Conservation (phyloP, 1,140 invertebrate genomes). For the Teleopsis dalmanni region DNA sequence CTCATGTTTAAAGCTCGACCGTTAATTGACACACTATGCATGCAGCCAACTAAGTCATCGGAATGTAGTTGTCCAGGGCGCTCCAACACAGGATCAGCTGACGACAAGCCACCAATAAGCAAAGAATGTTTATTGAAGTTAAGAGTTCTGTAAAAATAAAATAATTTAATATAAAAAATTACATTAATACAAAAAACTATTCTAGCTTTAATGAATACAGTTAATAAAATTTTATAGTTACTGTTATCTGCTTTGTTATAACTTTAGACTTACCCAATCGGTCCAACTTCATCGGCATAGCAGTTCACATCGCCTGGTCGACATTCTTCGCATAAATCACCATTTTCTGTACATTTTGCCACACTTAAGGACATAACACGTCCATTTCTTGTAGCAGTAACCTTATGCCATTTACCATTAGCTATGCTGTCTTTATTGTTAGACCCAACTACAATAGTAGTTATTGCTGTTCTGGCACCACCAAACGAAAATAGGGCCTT, state of each 20-base stretch:
- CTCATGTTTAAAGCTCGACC: conserved; percentile 72
- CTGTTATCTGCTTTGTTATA: neutral
- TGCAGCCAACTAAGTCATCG: conserved; percentile 87
- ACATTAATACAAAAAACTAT: neutral
- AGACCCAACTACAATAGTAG: conserved; percentile 58
- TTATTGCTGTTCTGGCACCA: conserved; percentile 76
- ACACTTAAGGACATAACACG: conserved; percentile 77
- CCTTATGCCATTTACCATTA: conserved; percentile 84
- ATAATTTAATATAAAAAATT: neutral
- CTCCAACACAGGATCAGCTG: conserved; percentile 76
- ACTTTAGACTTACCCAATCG: conserved; percentile 60
- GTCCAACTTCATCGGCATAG: conserved; percentile 75
- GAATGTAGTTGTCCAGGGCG: conserved; percentile 80
- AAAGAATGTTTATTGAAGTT: conserved; percentile 86
- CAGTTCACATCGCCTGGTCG: conserved; percentile 69
- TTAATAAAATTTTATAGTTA: neutral
- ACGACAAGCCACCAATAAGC: conserved; percentile 74
- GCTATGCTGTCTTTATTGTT: conserved; percentile 57
- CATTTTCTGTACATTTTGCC: conserved; percentile 70
- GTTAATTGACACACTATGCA: conserved; percentile 83
- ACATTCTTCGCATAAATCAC: conserved; percentile 79
- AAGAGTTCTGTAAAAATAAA: conserved; percentile 58
- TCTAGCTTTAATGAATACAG: neutral
- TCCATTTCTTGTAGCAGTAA: conserved; percentile 83
- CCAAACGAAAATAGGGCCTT: conserved; percentile 83